A percentile compares a stretch with the other conserved stretches of the same genome.
These are phyloP conservation scores for Schrankia costaestrigalis DNA, from an alignment of 2,888 invertebrate genomes.

Conservation along the genomic window DNA sequence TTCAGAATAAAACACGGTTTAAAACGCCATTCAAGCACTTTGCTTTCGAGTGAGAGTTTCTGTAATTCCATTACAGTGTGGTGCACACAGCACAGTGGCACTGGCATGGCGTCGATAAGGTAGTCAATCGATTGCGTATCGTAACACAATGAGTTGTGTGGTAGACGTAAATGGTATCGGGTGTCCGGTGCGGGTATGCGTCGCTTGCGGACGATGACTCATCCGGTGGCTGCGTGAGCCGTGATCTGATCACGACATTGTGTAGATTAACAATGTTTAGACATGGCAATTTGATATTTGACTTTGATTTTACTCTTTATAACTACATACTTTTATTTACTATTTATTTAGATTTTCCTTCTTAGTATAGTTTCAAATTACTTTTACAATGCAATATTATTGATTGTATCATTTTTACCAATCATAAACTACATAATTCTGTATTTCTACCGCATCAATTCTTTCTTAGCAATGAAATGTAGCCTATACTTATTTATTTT, in stretches of 20 bases:
- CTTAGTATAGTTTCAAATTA: no score
- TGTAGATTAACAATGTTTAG: constrained; percentile 39
- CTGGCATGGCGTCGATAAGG: constrained; percentile 45
- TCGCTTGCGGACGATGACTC: constrained; percentile 46
- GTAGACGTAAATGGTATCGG: constrained; percentile 46
- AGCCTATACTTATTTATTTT: no score
- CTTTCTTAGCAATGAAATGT: no score
- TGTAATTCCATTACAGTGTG: constrained; percentile 27
- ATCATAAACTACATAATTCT: no score
- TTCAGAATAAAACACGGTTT: no score
- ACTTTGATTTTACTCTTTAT: background rate
- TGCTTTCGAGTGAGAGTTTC: constrained; percentile 16
- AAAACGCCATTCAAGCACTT: no score
- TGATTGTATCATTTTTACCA: no score
- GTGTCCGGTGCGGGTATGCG: constrained; percentile 40
- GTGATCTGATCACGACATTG: constrained; percentile 45
- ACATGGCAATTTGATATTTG: constrained; percentile 23
- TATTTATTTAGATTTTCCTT: no score
- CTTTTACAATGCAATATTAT: no score
- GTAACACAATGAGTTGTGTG: constrained; percentile 41
- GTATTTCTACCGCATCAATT: no score
- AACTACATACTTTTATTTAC: no score
- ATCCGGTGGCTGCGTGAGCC: constrained; percentile 47
- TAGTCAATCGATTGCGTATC: constrained; percentile 25
- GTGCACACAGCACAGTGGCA: no score